A percentile compares a stretch with the other conserved stretches of the same genome.
Conservation (phyloP, 2,888 invertebrate species). For the Hypena proboscidalis region DNA sequence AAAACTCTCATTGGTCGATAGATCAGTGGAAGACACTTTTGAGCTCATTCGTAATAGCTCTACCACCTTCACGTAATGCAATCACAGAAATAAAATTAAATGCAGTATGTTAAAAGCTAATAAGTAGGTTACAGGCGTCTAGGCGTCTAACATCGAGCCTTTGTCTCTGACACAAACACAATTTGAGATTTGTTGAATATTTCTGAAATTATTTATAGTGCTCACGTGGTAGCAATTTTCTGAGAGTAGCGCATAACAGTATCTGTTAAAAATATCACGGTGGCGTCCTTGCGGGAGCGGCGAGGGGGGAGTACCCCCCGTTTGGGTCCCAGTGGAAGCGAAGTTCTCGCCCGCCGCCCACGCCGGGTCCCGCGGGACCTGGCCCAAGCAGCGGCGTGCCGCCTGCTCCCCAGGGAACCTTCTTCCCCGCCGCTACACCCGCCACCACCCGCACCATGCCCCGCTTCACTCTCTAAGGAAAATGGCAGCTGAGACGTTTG, state of each 20-base stretch:
- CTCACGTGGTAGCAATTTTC: conserved; percentile 42
- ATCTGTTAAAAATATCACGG: conserved; percentile 79
- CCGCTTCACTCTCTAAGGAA: conserved; percentile 64
- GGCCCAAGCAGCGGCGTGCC: conserved; percentile 76
- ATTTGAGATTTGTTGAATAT: not conserved
- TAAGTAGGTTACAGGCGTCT: too few relatives aligned
- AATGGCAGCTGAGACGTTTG: conserved; percentile 75
- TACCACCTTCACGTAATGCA: too few relatives aligned
- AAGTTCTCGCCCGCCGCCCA: conserved; percentile 80
- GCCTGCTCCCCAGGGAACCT: conserved; percentile 76
- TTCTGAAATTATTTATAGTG: conserved; percentile 27
- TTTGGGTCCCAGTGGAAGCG: conserved; percentile 76
- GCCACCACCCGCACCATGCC: conserved; percentile 41
- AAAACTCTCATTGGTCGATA: too few relatives aligned
- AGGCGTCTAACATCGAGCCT: too few relatives aligned
- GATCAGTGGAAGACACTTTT: too few relatives aligned
- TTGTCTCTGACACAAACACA: too few relatives aligned
- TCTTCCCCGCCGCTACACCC: conserved; percentile 47
- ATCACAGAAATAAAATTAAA: too few relatives aligned
- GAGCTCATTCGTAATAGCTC: too few relatives aligned
- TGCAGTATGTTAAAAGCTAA: too few relatives aligned
- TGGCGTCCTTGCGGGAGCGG: conserved; percentile 56
- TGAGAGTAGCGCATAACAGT: conserved; percentile 51
- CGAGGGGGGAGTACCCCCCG: conserved; percentile 59
- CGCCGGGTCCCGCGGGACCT: conserved; percentile 73